Conservation (phyloP, 2,113 vertebrate species). For the Nansenia antarctica region DNA sequence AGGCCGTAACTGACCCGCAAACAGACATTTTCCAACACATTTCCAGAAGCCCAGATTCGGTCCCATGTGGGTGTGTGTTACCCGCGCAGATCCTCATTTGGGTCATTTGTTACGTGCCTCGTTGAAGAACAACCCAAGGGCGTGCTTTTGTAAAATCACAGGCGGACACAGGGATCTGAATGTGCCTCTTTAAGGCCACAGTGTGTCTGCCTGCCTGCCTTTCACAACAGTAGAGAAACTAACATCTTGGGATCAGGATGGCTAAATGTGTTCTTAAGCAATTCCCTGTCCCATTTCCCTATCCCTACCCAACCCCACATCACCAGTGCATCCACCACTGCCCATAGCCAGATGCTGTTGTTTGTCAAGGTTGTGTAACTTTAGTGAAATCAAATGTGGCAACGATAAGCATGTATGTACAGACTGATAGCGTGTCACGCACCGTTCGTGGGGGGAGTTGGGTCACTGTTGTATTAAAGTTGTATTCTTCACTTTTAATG, state of each 20-base stretch:
- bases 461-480: too few relatives aligned
- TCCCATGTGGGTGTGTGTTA: too few relatives aligned
- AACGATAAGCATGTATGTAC: conserved; percentile 1
- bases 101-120: conserved; percentile 56
- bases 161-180: not conserved
- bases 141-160: conserved; percentile 8
- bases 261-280: conserved; percentile 29
- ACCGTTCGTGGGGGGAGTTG: not conserved
- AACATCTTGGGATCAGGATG: conserved; percentile 1
- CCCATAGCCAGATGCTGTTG: conserved; percentile 17
- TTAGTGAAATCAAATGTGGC: conserved; percentile 19
- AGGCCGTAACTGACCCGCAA: too few relatives aligned
- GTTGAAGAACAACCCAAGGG: conserved; percentile 40
- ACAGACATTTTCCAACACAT: too few relatives aligned
- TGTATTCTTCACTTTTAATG: too few relatives aligned
- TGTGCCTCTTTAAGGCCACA: not conserved
- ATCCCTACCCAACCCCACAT: conserved; percentile 6
- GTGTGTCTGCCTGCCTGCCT: not conserved
- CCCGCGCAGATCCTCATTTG: conserved; percentile 16
- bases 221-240: not conserved
- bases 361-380: conserved; percentile 51
- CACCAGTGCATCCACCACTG: conserved; percentile 19
- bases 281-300: conserved; percentile 21
- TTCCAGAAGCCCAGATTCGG: too few relatives aligned
- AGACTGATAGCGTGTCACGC: conserved; percentile 19